Conservation (phyloP, 2,888 invertebrate species). For the Pammene fasciana region DNA sequence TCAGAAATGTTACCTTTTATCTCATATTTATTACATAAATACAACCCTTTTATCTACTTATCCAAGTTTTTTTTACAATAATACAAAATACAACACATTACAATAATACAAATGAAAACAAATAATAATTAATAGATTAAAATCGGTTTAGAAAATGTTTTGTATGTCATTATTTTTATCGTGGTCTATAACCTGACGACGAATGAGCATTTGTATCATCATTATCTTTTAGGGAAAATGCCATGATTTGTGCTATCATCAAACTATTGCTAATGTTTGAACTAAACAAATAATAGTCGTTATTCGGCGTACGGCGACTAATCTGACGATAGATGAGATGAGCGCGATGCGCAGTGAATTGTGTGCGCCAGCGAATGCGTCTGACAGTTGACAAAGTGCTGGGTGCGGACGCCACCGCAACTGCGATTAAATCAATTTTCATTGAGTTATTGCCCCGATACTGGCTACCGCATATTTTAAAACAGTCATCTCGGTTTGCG, state of each 20-base stretch:
- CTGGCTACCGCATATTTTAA: conserved; percentile 43
- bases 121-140: too few relatives aligned
- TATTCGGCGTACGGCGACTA: conserved; percentile 48
- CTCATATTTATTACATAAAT: too few relatives aligned
- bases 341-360: conserved; percentile 59
- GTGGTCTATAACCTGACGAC: too few relatives aligned
- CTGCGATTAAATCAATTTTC: conserved; percentile 62
- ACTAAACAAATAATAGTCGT: conserved; percentile 34
- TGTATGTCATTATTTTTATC: too few relatives aligned
- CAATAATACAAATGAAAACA: too few relatives aligned
- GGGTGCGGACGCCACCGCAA: conserved; percentile 65
- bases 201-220: too few relatives aligned
- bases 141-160: too few relatives aligned
- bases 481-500: conserved; percentile 39
- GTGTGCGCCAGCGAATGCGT: conserved; percentile 62
- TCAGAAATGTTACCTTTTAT: too few relatives aligned
- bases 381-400: conserved; percentile 71
- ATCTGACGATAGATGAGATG: conserved; percentile 65
- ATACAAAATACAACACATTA: too few relatives aligned
- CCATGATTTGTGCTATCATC: neutral
- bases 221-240: too few relatives aligned
- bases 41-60: too few relatives aligned
- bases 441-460: conserved; percentile 47
- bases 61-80: too few relatives aligned
- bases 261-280: conserved; percentile 18